Evolutionary conservation across 2,888 invertebrate genomes (phyloP), one percentile per base, ranked within the genome.

Genomic region (Microplitis deprimator): DNA sequence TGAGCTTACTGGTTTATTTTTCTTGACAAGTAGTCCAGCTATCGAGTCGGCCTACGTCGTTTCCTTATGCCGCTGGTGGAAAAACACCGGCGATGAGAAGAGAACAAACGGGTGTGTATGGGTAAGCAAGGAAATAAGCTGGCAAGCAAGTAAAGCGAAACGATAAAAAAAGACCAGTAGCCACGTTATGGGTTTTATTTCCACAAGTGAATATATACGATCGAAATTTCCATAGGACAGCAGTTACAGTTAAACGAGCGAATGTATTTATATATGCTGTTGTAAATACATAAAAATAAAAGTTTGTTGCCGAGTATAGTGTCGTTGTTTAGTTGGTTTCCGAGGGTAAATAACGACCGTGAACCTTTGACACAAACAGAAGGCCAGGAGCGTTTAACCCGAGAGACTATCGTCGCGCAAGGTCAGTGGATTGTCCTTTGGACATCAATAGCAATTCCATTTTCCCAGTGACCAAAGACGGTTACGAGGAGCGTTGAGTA

Each of bases 371-470:
- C 84, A 83, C 83, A 77, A 7, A 50, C 29, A 73, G 20, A 80
- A 81, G 82, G 82, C 82, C 83, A 85, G 83, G 29, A 83, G 82
- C 83, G 83, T 83, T 84, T 83, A 84, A 84, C 83, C 84, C 80
- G 79, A 81, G 80, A 29, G 77, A 80, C 81, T 79, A 38, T 59
- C 60, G 29, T 40, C 67, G 60, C 68, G 68, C 73, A 38, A 16
- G 40, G 68, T 73, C 41, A 20, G 13, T 40, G 40, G 64, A 73
- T 64, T 64, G 40, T 73, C 40, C n/a, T 17, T 64, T 39, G 65
- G 29, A 65, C 65, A 65, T 65, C 65, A 65, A 65, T 65, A 65
- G 73, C 20, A 29, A 29, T 60, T 62, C 62, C 68, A 60, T 39
- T 77, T 70, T 50, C 73, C 65, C 69, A 69, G 77, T 79, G 80